phyloP scores from a whole-genome alignment of 2,113 vertebrate genomes.

The Chaenocephalus aceratus region DNA sequence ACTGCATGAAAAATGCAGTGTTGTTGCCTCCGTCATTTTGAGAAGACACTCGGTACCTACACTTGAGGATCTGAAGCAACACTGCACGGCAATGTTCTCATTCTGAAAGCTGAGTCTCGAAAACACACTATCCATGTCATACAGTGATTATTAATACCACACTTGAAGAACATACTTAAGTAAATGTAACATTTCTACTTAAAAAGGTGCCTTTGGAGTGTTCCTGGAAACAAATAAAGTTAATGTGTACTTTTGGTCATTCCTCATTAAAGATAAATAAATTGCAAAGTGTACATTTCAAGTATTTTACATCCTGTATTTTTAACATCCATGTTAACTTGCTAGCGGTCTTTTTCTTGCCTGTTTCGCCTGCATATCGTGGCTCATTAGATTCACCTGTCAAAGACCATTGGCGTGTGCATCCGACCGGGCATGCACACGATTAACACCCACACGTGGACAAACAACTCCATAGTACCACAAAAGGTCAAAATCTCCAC shows the following conservation, averaged over 20 bases:
- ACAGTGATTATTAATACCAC: background rate
- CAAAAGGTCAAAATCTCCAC: background rate
- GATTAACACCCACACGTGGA: background rate
- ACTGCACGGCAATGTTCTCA: background rate
- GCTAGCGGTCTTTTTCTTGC: background rate
- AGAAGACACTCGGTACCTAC: background rate
- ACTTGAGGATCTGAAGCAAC: background rate
- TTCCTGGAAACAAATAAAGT: too few relatives aligned
- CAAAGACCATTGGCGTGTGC: background rate
- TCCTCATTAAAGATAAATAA: too few relatives aligned
- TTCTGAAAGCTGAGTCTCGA: background rate
- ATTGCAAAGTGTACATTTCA: too few relatives aligned
- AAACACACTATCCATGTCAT: background rate
- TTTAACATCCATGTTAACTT: background rate
- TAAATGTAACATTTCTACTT: background rate
- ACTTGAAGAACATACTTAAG: background rate
- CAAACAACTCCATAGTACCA: background rate
- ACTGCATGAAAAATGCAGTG: background rate
- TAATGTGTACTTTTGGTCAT: too few relatives aligned
- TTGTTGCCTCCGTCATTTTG: background rate
- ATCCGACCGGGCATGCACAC: background rate
- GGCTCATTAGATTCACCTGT: background rate
- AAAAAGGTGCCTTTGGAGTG: background rate
- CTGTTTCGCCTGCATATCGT: background rate
- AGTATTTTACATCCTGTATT: too few relatives aligned